Conservation (phyloP, 2,797 vertebrate species). For the Miichthys miiuy region DNA sequence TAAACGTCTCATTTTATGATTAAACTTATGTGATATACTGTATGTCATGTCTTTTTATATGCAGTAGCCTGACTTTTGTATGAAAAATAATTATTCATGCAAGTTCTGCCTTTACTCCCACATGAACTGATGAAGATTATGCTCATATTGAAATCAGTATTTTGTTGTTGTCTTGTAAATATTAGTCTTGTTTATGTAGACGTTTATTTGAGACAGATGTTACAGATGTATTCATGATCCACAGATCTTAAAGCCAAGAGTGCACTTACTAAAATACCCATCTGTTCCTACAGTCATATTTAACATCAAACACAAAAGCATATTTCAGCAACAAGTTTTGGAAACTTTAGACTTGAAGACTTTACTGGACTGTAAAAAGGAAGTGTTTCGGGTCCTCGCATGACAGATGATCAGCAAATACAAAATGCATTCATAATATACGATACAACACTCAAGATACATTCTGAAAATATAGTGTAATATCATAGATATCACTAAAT, state of each 20-base stretch:
- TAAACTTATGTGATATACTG: conserved; percentile 15
- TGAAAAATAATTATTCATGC: conserved; percentile 33
- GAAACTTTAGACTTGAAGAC: too few relatives aligned
- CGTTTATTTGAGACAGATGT: conserved; percentile 63
- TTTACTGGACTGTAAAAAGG: background rate
- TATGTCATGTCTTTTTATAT: conserved; percentile 40
- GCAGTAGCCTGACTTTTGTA: conserved; percentile 29
- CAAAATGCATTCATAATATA: background rate
- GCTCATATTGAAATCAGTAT: conserved; percentile 64
- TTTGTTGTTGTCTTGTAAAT: conserved; percentile 81
- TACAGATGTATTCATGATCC: conserved; percentile 46
- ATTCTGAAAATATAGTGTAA: background rate
- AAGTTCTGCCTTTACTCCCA: conserved; percentile 24
- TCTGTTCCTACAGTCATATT: background rate
- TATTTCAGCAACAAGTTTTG: background rate
- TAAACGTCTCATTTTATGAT: conserved; percentile 6
- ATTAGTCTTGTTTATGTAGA: conserved; percentile 64
- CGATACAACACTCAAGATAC: background rate
- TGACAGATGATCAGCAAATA: background rate
- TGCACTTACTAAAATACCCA: conserved; percentile 42
- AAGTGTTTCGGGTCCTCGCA: background rate
- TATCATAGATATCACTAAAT: conserved; percentile 6
- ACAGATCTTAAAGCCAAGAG: conserved; percentile 45
- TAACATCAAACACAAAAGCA: background rate
- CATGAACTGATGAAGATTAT: conserved; percentile 28